Evolutionary conservation across 2,888 invertebrate species (phyloP), one percentile per base, ranked within the genome.

Genomic region (Platerodrilus igneus): DNA sequence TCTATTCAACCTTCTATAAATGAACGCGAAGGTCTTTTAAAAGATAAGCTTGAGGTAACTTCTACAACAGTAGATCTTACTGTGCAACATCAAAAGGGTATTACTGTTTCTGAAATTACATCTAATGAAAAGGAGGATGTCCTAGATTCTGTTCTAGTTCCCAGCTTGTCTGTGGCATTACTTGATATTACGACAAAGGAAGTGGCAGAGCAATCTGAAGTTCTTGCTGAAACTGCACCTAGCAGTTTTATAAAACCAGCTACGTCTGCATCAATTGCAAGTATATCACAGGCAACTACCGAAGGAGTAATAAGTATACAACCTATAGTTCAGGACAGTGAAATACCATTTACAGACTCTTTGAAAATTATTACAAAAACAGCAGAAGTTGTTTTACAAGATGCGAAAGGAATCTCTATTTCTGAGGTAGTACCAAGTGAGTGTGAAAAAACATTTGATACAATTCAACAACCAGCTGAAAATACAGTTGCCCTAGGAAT

Each of bases 401-500:
- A 67, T 53, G 63, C 57, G n/a, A 63, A 62, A 45, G 59, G 64
- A 10, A 54, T 70, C 6, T 62, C 64, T 1, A 58, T 75, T 2
- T 72, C 64, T 22, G 74, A 77, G 64, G 62, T 72, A 16, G 61
- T 71, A 40, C 50, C 67, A 13, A 72, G 73, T 51, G 77, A 78
- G 58, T 62, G 58, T 39, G 73, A 73, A 56, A 58, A 59, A 32
- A 39, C 56, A 2, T 60, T 74, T 10, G 59, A 63, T 31, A 59
- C 60, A 20, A 45, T 59, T 10, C 52, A 56, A 8, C 52, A 56
- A 48, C 67, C 66, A 8, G 57, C 58, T 37, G 48, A 48, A 8
- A 56, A 51, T 40, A 56, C 47, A 39, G 69, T 68, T 5, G 48
- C 53, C 31, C 36, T 61, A 5, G 56, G 60, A 46, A 59, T 71